Evolutionary conservation across 2,888 invertebrate species (phyloP).

Genomic region (Pedicia rivosa): DNA sequence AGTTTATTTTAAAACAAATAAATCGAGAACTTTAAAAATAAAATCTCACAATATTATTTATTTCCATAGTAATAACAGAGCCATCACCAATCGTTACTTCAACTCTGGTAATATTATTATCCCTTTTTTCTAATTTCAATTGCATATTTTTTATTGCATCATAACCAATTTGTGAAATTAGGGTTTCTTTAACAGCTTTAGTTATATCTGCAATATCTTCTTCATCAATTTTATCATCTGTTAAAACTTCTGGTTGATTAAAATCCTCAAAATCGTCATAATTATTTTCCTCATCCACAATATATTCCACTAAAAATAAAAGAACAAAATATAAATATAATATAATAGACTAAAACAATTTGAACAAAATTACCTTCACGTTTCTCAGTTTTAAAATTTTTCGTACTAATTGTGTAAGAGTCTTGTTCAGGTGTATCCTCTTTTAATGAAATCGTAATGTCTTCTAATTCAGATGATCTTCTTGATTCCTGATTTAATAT

Average conservation of each 20-base stretch:
- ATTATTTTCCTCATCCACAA: neutral
- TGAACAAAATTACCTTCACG: too few species aligned
- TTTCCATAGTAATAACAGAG: slow-evolving; percentile 31
- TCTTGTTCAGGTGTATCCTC: neutral
- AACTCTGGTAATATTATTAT: slow-evolving; percentile 13
- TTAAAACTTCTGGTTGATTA: too few species aligned
- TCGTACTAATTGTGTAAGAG: neutral
- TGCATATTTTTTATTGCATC: neutral
- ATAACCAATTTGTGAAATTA: neutral
- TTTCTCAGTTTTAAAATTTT: too few species aligned
- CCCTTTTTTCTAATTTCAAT: neutral
- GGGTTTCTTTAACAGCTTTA: neutral
- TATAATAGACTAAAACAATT: too few species aligned
- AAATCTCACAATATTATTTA: too few species aligned
- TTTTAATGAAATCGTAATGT: neutral
- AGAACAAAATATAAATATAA: too few species aligned
- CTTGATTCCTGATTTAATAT: neutral
- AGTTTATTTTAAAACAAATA: too few species aligned
- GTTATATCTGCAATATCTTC: neutral
- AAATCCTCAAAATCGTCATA: too few species aligned
- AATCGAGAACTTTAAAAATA: too few species aligned
- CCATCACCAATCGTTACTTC: slow-evolving; percentile 33
- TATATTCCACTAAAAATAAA: neutral
- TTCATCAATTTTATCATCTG: neutral
- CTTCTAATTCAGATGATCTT: neutral